These are phyloP conservation scores for Tokudaia tokunoshimensis DNA, from an alignment of 2,797 vertebrate genomes.

Conservation along the genomic window DNA sequence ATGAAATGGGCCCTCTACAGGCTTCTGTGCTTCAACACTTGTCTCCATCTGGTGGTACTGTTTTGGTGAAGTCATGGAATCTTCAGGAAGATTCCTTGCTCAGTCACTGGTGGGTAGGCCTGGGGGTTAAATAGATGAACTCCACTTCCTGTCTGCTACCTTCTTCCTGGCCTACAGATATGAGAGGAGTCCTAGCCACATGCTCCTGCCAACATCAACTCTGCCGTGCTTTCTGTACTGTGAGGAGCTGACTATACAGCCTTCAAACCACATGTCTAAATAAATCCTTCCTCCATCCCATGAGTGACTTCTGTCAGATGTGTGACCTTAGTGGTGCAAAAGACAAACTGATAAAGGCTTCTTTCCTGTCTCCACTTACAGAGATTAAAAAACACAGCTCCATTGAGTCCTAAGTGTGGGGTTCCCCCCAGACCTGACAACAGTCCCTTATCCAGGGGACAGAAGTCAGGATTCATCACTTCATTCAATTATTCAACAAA, in stretches of 20 bases:
- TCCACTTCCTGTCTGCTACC: not conserved
- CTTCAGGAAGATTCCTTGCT: not conserved
- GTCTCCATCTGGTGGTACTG: too few relatives aligned
- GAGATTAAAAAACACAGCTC: not conserved
- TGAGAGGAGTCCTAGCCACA: not conserved
- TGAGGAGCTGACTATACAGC: not conserved
- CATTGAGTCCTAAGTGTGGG: not conserved
- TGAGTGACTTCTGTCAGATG: not conserved
- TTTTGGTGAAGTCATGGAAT: not conserved
- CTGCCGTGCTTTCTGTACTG: not conserved
- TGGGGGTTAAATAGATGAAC: not conserved
- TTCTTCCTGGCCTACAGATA: not conserved
- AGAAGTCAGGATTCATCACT: constrained; percentile 57
- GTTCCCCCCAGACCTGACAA: constrained; percentile 47
- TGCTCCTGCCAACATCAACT: not conserved
- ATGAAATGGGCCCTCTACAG: not conserved
- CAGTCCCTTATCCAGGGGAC: not conserved
- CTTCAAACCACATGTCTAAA: not conserved
- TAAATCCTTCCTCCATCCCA: not conserved
- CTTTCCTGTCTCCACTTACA: not conserved
- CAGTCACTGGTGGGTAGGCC: too few relatives aligned
- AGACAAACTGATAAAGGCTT: not conserved
- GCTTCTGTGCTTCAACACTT: not conserved
- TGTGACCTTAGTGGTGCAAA: not conserved
- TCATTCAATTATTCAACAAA: constrained; percentile 57